Evolutionary conservation across 2,113 vertebrate genomes (phyloP), one percentile per base, ranked within the genome.

Genomic region (Labeo catla): DNA sequence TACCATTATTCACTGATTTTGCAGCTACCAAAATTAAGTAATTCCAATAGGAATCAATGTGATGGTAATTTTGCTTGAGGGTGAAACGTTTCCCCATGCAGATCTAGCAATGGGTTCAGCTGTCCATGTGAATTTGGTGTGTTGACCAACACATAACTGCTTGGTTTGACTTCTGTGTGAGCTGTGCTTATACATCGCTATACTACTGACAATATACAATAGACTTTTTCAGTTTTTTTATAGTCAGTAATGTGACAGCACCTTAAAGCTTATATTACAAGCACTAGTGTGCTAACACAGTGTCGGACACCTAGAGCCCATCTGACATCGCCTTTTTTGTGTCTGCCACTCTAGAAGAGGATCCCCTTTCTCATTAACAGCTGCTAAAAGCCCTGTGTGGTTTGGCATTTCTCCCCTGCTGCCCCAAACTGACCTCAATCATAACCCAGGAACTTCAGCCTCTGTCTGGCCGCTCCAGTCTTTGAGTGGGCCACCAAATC

Each of bases 401-500:
- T 84, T 86, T 19, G 28, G 76, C 76, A 84, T 76, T 39, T 84
- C 57, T 81, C 81, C 80, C 43, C 76, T 50, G 61, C 54, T 81
- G 50, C 76, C 76, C 76, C 43, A 59, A 81, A 84, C 82, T 84
- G 82, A 89, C 82, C 85, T 28, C 76, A 77, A 81, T 86, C 85
- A 72, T 81, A 89, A 81, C 39, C 76, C 36, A 28, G 57, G 81
- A 77, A 52, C 19, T n/a, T 23, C 43, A 74, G 72, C 70, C 49
- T 81, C 85, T 16, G 59, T 81, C 5, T 81, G 77, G n/a, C 66
- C 11, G 15, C 72, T 59, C 70, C 61, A 70, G 79, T 57, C 52
- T 88, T 79, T 77, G 47, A 79, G 52, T 65, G 74, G 79, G 43
- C 52, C 70, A 76, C 77, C 50, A 81, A 87, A 89, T 85, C 83